phyloP scores from a whole-genome alignment of 2,797 vertebrate species.

The Oreochromis grahami region DNA sequence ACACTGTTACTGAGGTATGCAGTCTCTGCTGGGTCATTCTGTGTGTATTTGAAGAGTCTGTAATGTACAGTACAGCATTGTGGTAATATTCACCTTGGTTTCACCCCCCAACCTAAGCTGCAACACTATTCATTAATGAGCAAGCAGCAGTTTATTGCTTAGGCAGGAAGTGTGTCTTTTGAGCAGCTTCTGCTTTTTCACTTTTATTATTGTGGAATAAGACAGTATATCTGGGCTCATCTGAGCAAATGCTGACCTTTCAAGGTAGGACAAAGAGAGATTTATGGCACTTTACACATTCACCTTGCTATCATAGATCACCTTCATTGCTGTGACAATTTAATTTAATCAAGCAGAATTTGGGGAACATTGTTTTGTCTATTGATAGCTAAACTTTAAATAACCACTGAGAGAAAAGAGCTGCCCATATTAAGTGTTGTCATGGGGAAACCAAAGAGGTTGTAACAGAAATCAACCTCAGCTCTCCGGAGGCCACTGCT shows the following conservation, averaged over 20 bases:
- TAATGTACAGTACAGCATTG: background rate
- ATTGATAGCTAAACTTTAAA: slow-evolving; percentile 55
- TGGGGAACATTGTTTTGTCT: slow-evolving; percentile 44
- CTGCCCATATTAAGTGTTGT: slow-evolving; percentile 40
- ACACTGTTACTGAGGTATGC: background rate
- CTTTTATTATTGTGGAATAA: slow-evolving; percentile 57
- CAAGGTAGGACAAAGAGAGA: slow-evolving; percentile 69
- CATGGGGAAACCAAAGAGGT: slow-evolving; percentile 38
- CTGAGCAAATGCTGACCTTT: slow-evolving; percentile 74
- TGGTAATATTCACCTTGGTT: slow-evolving; percentile 26
- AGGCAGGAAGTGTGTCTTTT: slow-evolving; percentile 20
- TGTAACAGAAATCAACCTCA: slow-evolving; percentile 46
- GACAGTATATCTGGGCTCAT: slow-evolving; percentile 62
- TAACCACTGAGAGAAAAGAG: slow-evolving; percentile 23
- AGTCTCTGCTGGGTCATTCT: background rate
- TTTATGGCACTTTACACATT: slow-evolving; percentile 73
- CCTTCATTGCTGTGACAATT: slow-evolving; percentile 63
- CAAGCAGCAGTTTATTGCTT: slow-evolving; percentile 23
- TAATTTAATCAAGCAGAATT: slow-evolving; percentile 64
- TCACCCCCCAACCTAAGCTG: background rate
- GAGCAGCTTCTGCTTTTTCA: slow-evolving; percentile 46
- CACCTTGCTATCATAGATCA: slow-evolving; percentile 68
- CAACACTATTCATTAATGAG: slow-evolving; percentile 21
- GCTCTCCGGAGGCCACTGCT: slow-evolving; percentile 55
- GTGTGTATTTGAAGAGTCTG: background rate